phyloP scores from a whole-genome alignment of 2,113 vertebrate genomes.

The Psephotus haematonotus region DNA sequence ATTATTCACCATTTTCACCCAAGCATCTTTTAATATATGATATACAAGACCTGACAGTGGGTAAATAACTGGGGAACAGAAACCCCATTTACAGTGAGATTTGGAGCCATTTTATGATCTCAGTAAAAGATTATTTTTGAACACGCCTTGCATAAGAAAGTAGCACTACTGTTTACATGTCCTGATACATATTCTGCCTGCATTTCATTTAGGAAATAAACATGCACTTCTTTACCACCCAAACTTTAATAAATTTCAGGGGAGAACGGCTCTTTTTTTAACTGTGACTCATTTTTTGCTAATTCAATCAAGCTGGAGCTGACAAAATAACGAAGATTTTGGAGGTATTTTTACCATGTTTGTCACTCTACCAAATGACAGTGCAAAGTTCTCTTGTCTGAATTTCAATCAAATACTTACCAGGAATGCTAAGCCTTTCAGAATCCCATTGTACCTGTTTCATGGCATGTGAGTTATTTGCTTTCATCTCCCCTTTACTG shows the following conservation, averaged over 20 bases:
- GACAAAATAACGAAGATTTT: slow-evolving; percentile 72
- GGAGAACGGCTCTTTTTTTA: slow-evolving; percentile 66
- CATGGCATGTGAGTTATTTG: slow-evolving; percentile 75
- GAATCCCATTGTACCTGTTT: slow-evolving; percentile 76
- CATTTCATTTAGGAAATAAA: slow-evolving; percentile 48
- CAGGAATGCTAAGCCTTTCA: slow-evolving; percentile 70
- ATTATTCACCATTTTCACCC: slow-evolving; percentile 24
- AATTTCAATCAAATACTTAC: slow-evolving; percentile 78
- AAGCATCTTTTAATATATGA: slow-evolving; percentile 29
- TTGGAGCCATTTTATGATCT: slow-evolving; percentile 15
- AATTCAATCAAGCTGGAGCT: slow-evolving; percentile 71
- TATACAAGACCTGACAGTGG: slow-evolving; percentile 21
- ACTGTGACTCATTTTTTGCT: slow-evolving; percentile 69
- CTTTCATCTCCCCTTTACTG: slow-evolving; percentile 78
- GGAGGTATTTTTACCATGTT: slow-evolving; percentile 73
- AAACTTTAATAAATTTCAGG: slow-evolving; percentile 61
- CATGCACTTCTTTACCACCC: slow-evolving; percentile 32
- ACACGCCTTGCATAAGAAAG: slow-evolving; percentile 6
- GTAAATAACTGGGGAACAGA: slow-evolving; percentile 40
- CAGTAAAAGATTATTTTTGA: slow-evolving; percentile 26
- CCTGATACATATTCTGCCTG: slow-evolving; percentile 9
- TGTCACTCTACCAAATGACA: slow-evolving; percentile 66
- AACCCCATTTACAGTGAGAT: not conserved
- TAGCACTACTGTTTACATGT: not conserved
- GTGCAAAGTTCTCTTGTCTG: slow-evolving; percentile 70